phyloP scores from a whole-genome alignment of 2,113 vertebrate genomes.

The Procavia capensis region DNA sequence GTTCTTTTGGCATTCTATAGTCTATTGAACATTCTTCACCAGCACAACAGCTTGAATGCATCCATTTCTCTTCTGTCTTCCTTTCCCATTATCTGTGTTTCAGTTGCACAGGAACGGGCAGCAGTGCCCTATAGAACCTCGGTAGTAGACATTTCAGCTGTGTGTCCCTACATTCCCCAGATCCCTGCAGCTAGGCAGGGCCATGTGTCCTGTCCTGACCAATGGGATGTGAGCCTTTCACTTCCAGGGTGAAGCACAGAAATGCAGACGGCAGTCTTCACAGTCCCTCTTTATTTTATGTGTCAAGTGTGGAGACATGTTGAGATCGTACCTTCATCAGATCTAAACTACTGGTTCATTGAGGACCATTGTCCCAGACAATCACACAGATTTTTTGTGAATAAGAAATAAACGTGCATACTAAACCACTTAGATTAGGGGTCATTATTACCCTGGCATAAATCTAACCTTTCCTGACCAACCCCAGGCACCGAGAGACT shows the following conservation, averaged over 20 bases:
- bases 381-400: neutral
- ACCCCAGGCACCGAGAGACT: neutral
- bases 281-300: neutral
- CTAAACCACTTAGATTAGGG: neutral
- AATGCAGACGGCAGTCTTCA: neutral
- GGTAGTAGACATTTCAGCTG: neutral
- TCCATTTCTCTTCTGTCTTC: too few species aligned
- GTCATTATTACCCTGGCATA: neutral
- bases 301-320: neutral
- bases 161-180: neutral
- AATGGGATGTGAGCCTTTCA: neutral
- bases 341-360: neutral
- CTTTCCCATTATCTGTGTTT: too few species aligned
- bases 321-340: neutral
- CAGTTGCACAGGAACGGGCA: neutral
- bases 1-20: too few species aligned
- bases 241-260: fast-evolving
- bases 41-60: too few species aligned
- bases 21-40: too few species aligned
- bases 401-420: neutral
- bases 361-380: neutral
- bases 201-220: neutral
- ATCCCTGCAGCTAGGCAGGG: neutral
- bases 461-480: neutral
- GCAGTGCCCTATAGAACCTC: neutral